Evolutionary conservation across 2,113 vertebrate species (phyloP).

Genomic region (Triplophysa tibetana): DNA sequence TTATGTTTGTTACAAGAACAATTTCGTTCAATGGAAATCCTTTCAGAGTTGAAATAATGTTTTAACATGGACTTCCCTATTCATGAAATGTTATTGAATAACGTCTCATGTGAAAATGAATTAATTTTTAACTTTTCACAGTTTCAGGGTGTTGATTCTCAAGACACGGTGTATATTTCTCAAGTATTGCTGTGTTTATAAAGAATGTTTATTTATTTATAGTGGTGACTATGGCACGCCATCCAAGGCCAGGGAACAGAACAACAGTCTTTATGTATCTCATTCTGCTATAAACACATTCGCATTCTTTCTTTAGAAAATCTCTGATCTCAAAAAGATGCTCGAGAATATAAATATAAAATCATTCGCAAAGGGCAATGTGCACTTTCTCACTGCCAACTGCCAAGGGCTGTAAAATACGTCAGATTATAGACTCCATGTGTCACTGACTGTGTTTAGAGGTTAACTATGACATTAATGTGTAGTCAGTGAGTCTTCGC

Average conservation of each 20-base stretch:
- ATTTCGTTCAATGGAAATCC: no score
- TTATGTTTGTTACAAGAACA: no score
- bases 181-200: not conserved
- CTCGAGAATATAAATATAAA: not conserved
- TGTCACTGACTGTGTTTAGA: not conserved
- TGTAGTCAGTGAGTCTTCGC: no score
- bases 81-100: no score
- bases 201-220: not conserved
- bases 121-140: no score
- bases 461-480: not conserved
- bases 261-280: not conserved
- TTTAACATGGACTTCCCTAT: no score
- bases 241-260: not conserved
- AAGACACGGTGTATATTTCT: not conserved
- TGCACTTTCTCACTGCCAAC: not conserved
- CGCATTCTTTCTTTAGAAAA: not conserved
- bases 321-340: not conserved
- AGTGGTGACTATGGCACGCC: not conserved
- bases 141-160: not conserved
- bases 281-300: no score
- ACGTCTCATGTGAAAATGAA: not conserved
- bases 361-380: slow-evolving; percentile 1
- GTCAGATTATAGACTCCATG: not conserved
- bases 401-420: not conserved
- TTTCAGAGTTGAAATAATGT: no score